Evolutionary conservation across 2,888 invertebrate genomes (phyloP), one percentile per base, ranked within the genome.

Genomic region (Macaria liturata): DNA sequence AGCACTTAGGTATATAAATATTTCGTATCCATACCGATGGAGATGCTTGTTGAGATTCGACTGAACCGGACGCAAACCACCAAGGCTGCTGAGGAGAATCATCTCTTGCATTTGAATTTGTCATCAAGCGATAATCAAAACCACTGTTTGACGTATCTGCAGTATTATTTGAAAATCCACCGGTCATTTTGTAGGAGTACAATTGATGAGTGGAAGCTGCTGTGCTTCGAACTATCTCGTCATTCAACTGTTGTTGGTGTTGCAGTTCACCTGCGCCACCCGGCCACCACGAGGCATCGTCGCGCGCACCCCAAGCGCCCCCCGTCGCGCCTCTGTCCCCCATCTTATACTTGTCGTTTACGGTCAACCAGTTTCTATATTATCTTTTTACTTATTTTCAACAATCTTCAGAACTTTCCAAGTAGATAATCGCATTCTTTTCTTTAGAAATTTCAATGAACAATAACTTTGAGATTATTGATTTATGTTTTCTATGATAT

Each of bases 101-200:
- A 67, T 90, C 90, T 68, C 91, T 92, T 69, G 86, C 88, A 83
- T 82, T 93, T 72, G 85, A 88, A 87, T 92, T 93, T 86, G 88
- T 93, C 94, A 91, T 86, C 77, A 95, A 89, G 82, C 95, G 95
- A 85, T 96, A 96, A 85, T 96, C 96, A 85, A 95, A 96, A 76
- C 93, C 94, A 66, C 94, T 93, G 61, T 56, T 68, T 32, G 94
- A 93, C 84, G 93, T 86, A 93, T 94, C 91, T 89, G 93, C 78
- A 90, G 93, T 89, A 93, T 94, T 86, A 94, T 94, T 88, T 76
- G 96, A 94, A 93, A 96, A 96, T 84, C 95, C 95, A 84, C 95
- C 95, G 76, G 96, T 95, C 96, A 97, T 96, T 93, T 96, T 97
- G 86, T 97, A 97, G 65, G 95, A 95, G 84, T 96, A 96, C 72